Percentiles rank a stretch among this genome's conserved stretches.
Evolutionary conservation across 2,113 vertebrate genomes (phyloP).

Genomic region (Solea senegalensis): DNA sequence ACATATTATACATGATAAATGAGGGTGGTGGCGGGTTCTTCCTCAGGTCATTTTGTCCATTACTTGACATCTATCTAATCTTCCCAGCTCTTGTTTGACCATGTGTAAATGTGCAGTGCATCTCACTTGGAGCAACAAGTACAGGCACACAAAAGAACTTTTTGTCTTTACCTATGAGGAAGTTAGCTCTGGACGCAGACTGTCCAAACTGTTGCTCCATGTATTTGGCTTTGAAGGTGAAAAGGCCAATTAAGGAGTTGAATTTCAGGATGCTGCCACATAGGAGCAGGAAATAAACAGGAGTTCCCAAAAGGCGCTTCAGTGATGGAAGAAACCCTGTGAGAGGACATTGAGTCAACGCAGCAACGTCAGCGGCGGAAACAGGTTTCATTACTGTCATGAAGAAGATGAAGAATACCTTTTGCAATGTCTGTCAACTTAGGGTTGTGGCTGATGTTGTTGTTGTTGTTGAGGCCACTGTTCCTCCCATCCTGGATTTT

Average conservation of each 20-base stretch:
- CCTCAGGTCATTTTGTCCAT: too few relatives aligned
- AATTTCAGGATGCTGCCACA: slow-evolving; percentile 78
- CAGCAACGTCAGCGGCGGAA: not conserved
- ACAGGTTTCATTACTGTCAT: too few relatives aligned
- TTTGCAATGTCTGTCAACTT: slow-evolving; percentile 74
- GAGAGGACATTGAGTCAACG: slow-evolving; percentile 34
- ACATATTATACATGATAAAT: too few relatives aligned
- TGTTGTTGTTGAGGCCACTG: slow-evolving; percentile 2
- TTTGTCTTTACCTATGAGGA: slow-evolving; percentile 84
- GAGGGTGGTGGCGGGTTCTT: too few relatives aligned
- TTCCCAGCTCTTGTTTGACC: not conserved
- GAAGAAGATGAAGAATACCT: slow-evolving; percentile 49
- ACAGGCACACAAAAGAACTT: not conserved
- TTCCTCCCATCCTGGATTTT: not conserved
- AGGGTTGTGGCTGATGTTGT: slow-evolving; percentile 25
- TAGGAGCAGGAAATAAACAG: slow-evolving; percentile 81
- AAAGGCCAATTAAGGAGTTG: slow-evolving; percentile 82
- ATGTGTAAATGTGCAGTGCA: not conserved
- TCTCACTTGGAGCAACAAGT: not conserved
- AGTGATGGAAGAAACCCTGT: slow-evolving; percentile 86
- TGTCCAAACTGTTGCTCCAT: slow-evolving; percentile 93
- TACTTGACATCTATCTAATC: not conserved
- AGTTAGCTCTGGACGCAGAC: slow-evolving; percentile 86
- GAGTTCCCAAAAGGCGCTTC: slow-evolving; percentile 85
- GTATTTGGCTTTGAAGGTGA: slow-evolving; percentile 91